Evolutionary conservation across 2,797 vertebrate species (phyloP).

Genomic region (Arvicola amphibius): DNA sequence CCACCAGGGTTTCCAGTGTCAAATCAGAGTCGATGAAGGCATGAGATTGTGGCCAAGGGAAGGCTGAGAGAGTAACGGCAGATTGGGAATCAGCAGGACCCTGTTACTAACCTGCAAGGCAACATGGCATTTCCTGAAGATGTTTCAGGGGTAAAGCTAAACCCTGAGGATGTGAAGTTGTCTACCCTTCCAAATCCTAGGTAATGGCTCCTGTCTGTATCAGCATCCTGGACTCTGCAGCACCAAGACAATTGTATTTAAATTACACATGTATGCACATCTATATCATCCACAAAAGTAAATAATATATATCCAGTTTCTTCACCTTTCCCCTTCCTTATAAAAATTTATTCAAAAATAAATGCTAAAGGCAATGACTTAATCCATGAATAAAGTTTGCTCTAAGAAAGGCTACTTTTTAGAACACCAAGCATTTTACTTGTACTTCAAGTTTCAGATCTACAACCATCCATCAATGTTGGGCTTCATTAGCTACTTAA

Average conservation of each 20-base stretch:
- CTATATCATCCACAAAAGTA: not conserved
- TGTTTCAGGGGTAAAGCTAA: slow-evolving; percentile 58
- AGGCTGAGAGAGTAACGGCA: not conserved
- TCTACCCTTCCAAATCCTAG: not conserved
- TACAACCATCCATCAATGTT: slow-evolving; percentile 1
- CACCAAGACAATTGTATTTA: not conserved
- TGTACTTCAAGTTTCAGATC: not conserved
- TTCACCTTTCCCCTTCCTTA: not conserved
- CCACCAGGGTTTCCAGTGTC: slow-evolving; percentile 36
- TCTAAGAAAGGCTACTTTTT: slow-evolving; percentile 46
- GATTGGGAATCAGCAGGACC: slow-evolving; percentile 71
- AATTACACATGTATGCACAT: not conserved
- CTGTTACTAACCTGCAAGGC: slow-evolving; percentile 49
- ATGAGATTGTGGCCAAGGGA: not conserved
- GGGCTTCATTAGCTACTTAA: not conserved
- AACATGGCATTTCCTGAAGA: slow-evolving; percentile 63
- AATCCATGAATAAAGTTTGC: not conserved
- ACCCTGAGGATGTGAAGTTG: not conserved
- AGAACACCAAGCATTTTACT: slow-evolving; percentile 30
- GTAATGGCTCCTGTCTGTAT: not conserved
- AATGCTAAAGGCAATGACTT: not conserved
- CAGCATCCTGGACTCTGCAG: not conserved
- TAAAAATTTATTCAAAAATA: not conserved
- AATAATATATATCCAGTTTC: not conserved
- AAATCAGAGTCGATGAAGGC: not conserved